Evolutionary conservation across 23 tunicate species (phyloP).

Genomic region (Ascidia mentula): DNA sequence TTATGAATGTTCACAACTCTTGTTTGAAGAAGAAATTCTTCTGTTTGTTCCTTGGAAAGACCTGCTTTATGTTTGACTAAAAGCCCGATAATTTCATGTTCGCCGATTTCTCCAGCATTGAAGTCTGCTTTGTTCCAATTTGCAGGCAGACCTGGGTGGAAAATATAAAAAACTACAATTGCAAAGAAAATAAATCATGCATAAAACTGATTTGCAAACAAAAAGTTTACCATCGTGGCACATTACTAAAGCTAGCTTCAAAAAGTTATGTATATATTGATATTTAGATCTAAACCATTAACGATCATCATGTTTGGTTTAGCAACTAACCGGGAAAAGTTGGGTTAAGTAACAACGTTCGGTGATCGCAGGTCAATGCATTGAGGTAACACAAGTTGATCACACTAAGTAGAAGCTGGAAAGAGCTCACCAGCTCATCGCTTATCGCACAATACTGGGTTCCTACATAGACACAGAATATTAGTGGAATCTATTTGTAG

Average conservation of each 20-base stretch:
- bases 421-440: slow-evolving; percentile 77
- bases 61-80: slow-evolving; percentile 47
- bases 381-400: slow-evolving; percentile 75
- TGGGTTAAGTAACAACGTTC: slow-evolving; percentile 60
- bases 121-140: slow-evolving; percentile 53
- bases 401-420: slow-evolving; percentile 76
- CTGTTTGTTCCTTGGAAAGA: slow-evolving; percentile 38
- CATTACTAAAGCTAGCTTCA: not conserved
- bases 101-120: not conserved
- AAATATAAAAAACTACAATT: not conserved
- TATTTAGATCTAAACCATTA: too few species aligned
- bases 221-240: not conserved
- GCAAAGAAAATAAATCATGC: not conserved
- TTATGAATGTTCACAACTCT: slow-evolving; percentile 78
- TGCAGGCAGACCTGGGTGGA: slow-evolving; percentile 50
- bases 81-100: slow-evolving; percentile 59
- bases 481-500: too few species aligned
- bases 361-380: slow-evolving; percentile 62
- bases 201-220: not conserved
- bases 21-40: slow-evolving; percentile 60
- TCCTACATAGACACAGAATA: too few species aligned
- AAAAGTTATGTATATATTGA: not conserved
- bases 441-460: slow-evolving; percentile 66
- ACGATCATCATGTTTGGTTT: not conserved
- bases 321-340: slow-evolving; percentile 52